These are phyloP conservation scores for Seriola rivoliana DNA, from an alignment of 2,113 vertebrate species.

Conservation along the genomic window DNA sequence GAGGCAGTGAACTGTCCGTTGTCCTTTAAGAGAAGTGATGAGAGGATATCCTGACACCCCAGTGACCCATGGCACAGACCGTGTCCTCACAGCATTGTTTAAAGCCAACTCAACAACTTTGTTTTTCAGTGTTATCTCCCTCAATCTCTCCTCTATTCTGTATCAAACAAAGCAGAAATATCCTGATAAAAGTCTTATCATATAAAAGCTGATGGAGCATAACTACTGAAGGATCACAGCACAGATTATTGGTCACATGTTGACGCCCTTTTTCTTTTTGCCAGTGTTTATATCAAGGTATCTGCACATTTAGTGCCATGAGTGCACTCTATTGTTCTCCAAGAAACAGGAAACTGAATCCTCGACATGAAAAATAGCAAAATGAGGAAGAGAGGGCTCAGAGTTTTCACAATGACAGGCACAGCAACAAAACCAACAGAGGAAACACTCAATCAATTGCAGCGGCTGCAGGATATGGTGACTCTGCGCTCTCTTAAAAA, in stretches of 20 bases:
- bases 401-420: constrained; percentile 65
- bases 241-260: background rate
- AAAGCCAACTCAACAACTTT: constrained; percentile 31
- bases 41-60: constrained; percentile 72
- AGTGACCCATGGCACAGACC: constrained; percentile 49
- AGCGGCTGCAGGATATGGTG: constrained; percentile 65
- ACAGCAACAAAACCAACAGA: constrained; percentile 58
- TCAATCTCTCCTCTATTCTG: background rate
- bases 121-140: constrained; percentile 13
- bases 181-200: background rate
- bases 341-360: constrained; percentile 78
- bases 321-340: constrained; percentile 74
- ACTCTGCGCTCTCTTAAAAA: constrained; percentile 57
- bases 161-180: background rate
- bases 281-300: constrained; percentile 54
- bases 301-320: constrained; percentile 41
- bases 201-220: background rate
- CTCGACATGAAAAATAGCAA: constrained; percentile 66
- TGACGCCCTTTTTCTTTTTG: background rate
- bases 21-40: constrained; percentile 27
- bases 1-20: constrained; percentile 15
- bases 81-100: constrained; percentile 25
- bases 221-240: background rate
- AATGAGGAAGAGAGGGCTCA: constrained; percentile 69
- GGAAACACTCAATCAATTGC: constrained; percentile 71